Evolutionary conservation across 2,113 vertebrate species (phyloP).

Genomic region (Colossoma macropomum): DNA sequence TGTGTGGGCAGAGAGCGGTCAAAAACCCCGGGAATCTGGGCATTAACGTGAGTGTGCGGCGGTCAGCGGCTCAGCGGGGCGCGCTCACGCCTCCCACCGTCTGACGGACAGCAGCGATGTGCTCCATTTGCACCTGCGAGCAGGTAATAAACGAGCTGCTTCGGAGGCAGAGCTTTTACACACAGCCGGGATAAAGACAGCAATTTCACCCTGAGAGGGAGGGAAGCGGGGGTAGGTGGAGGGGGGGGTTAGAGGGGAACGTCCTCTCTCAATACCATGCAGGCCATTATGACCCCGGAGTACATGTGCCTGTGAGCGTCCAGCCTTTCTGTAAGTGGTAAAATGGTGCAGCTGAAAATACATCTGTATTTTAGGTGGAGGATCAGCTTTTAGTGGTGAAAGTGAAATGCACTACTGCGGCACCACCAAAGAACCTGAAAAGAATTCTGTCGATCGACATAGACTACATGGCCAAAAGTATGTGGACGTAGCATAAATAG

Average conservation of each 20-base stretch:
- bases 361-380: neutral
- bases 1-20: neutral
- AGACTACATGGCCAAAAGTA: too few species aligned
- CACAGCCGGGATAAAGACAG: conserved; percentile 47
- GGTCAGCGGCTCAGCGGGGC: conserved; percentile 38
- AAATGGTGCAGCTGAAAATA: conserved; percentile 5
- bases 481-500: too few species aligned
- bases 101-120: conserved; percentile 47
- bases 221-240: neutral
- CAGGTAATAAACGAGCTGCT: conserved; percentile 50
- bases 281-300: conserved; percentile 23
- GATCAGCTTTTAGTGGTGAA: neutral
- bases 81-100: conserved; percentile 27
- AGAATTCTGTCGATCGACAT: too few species aligned
- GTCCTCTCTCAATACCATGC: conserved; percentile 22
- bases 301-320: neutral
- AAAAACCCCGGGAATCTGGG: neutral
- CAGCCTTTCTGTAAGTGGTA: neutral
- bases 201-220: conserved; percentile 42
- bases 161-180: conserved; percentile 38
- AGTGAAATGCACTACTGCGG: neutral
- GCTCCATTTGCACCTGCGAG: conserved; percentile 52
- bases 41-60: conserved; percentile 1
- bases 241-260: conserved; percentile 16
- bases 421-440: too few species aligned